Evolutionary conservation across 2,113 vertebrate genomes (phyloP).

Genomic region (Aptenodytes forsteri): DNA sequence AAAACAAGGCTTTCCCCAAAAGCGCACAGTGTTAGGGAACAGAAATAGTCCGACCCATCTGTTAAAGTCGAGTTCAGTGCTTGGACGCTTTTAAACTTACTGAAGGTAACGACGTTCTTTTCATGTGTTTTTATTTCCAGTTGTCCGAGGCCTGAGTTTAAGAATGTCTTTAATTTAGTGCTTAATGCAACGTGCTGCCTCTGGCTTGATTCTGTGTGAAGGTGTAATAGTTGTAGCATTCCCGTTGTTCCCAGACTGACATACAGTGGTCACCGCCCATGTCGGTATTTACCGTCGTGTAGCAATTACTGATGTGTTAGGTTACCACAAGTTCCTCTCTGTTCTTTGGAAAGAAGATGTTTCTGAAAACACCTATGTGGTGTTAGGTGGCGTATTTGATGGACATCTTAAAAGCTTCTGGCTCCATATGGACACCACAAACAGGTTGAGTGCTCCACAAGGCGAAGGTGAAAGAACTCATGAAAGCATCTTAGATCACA

Average conservation of each 20-base stretch:
- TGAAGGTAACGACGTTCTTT: neutral
- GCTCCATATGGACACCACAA: neutral
- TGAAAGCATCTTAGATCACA: neutral
- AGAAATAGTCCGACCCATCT: neutral
- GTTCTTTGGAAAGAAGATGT: neutral
- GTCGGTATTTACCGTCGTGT: neutral
- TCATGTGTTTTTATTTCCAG: neutral
- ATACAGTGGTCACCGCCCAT: neutral
- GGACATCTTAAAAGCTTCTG: neutral
- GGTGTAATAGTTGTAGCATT: neutral
- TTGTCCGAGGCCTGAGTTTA: neutral
- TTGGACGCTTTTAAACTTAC: neutral
- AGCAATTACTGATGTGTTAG: rapidly evolving
- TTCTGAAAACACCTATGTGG: neutral
- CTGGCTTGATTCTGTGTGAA: neutral
- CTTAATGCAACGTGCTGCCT: neutral
- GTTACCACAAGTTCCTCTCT: neutral
- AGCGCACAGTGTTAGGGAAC: neutral
- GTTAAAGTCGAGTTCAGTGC: neutral
- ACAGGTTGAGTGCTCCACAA: neutral
- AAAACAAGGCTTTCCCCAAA: constrained; percentile 33
- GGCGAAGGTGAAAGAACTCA: neutral
- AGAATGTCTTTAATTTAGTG: neutral
- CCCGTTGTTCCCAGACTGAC: neutral
- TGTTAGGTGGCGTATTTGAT: neutral